phyloP scores from a whole-genome alignment of 2,888 invertebrate genomes.

The Drosophila tanythrix region DNA sequence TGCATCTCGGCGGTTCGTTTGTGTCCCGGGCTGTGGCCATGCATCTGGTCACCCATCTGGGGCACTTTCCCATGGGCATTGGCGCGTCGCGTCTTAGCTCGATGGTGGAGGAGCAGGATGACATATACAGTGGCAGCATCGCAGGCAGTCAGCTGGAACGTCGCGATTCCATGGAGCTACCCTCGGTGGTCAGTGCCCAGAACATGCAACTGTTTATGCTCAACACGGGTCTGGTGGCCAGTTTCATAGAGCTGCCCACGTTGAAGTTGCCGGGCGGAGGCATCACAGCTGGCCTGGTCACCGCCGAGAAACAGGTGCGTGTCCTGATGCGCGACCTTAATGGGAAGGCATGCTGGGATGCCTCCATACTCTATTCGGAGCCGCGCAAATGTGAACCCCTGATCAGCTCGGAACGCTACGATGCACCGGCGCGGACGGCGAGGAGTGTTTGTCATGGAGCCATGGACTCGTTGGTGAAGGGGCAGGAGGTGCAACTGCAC shows the following conservation, averaged over 20 bases:
- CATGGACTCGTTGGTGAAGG: slow-evolving; percentile 77
- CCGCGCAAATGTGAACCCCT: slow-evolving; percentile 84
- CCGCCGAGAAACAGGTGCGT: slow-evolving; percentile 93
- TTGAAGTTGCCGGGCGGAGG: slow-evolving; percentile 92
- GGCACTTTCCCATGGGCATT: slow-evolving; percentile 97
- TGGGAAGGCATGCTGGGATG: slow-evolving; percentile 98
- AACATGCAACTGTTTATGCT: slow-evolving; percentile 94
- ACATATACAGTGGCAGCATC: slow-evolving; percentile 85
- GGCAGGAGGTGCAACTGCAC: slow-evolving; percentile 86
- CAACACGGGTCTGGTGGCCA: slow-evolving; percentile 92
- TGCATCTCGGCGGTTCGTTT: slow-evolving; percentile 87
- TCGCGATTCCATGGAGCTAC: slow-evolving; percentile 88
- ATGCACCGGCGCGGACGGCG: slow-evolving; percentile 33
- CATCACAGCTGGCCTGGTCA: slow-evolving; percentile 90
- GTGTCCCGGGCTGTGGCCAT: slow-evolving; percentile 88
- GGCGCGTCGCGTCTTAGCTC: slow-evolving; percentile 95
- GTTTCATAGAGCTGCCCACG: slow-evolving; percentile 95
- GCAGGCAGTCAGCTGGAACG: slow-evolving; percentile 65
- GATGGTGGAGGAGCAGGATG: slow-evolving; percentile 96
- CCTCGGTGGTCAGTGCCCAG: slow-evolving; percentile 92
- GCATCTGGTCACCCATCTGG: slow-evolving; percentile 95
- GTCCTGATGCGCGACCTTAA: slow-evolving; percentile 95
- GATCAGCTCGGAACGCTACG: slow-evolving; percentile 44
- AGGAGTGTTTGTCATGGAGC: slow-evolving; percentile 45
- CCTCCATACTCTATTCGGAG: slow-evolving; percentile 94